These are phyloP conservation scores for Thripadectes ignobilis DNA, from an alignment of 2,797 vertebrate species.

Conservation along the genomic window DNA sequence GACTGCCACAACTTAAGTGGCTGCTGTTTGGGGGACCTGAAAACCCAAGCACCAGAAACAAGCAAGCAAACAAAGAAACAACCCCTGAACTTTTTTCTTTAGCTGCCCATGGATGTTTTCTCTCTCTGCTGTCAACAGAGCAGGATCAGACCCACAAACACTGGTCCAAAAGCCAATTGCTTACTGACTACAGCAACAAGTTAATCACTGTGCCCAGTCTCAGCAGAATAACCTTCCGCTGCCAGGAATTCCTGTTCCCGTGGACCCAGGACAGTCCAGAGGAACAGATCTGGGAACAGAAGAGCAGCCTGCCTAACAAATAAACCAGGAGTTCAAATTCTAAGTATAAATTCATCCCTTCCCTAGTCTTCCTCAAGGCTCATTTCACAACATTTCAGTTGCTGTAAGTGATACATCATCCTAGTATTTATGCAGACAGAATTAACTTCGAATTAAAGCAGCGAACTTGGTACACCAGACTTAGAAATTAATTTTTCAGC, in stretches of 20 bases:
- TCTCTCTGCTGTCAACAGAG: neutral
- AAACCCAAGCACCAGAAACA: neutral
- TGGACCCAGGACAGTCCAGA: neutral
- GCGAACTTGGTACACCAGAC: neutral
- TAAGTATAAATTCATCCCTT: neutral
- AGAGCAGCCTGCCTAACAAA: neutral
- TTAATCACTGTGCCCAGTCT: neutral
- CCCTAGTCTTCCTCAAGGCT: neutral
- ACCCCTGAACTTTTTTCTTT: neutral
- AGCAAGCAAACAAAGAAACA: neutral
- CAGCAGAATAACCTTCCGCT: neutral
- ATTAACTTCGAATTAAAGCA: conserved; percentile 24
- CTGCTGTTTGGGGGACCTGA: neutral
- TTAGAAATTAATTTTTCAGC: conserved; percentile 38
- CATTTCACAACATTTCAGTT: neutral
- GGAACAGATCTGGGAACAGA: neutral
- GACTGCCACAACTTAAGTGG: neutral
- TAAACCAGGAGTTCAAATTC: neutral
- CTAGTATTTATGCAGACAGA: neutral
- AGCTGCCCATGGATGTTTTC: neutral
- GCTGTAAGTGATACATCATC: neutral
- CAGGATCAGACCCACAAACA: neutral
- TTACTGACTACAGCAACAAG: neutral
- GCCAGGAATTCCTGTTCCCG: neutral
- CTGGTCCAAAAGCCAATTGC: neutral